Base-by-base conservation (phyloP, 2,888 invertebrate species). In the Chaetogeoica ovagalla region DNA sequence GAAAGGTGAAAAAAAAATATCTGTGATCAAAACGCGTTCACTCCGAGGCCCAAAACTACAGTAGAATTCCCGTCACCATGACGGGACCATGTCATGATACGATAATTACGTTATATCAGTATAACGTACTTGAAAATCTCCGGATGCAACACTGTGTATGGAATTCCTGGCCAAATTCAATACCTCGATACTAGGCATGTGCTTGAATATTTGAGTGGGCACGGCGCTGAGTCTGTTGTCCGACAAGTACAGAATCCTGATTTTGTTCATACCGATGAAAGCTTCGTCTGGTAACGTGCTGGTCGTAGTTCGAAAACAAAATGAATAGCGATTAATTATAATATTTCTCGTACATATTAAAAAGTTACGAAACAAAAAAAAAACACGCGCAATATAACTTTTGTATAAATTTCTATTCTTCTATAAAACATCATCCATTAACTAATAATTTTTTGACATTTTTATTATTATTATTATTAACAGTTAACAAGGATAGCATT, bases 131-230 rank as follows among this genome's bases (percentile, higher is more conserved):
- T 90, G 90, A 83, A 97, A 91, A 85, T 93, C 94, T 74, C 91
- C 90, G 83, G 91, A 89, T 48, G 90, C 89, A 75, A 97, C 89
- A 73, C 90, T 89, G 82, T 89, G 90, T 83, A 97, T 92, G 83
- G 90, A 91, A 85, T 95, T 94, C 83, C 94, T 89, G 83, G 93
- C 93, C 82, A 97, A 88, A 86, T 95, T 94, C 82, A 97, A 88
- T 1, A 93, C 93, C 85, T 91, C 91, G 81, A 96, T 89, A 83
- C 91, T 90, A 1, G 94, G 92, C 87, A 95, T 89, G 85, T 93
- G 91, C 74, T 90, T 89, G 82, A 94, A 88, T 68, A 94, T 90
- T 83, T 93, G 91, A 70, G 91, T 89, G 7, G 95, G 95, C 86
- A 95, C 90, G 84, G 91, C 90, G 59, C 90, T 88, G 83, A 96